phyloP scores from a whole-genome alignment of 2,113 vertebrate genomes.

The Pteruthius melanotis region DNA sequence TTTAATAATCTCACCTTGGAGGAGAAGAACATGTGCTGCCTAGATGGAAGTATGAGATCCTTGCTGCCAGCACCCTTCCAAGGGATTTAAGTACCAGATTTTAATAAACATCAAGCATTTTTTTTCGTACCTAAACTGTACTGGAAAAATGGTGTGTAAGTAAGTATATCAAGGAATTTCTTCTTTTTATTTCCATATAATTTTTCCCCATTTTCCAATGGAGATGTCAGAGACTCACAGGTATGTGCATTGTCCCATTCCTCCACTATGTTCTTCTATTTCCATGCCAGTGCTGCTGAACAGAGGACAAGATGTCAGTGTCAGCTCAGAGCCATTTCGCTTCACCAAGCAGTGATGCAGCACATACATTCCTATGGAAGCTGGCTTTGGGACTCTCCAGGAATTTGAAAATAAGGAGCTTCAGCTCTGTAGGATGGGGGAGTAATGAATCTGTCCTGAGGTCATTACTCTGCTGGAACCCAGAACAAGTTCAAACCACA shows the following conservation, averaged over 20 bases:
- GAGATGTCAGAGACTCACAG: not conserved
- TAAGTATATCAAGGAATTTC: not conserved
- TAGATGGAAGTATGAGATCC: not conserved
- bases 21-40: not conserved
- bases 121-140: not conserved
- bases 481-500: not conserved
- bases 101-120: not conserved
- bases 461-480: not conserved
- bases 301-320: not conserved
- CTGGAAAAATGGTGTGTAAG: not conserved
- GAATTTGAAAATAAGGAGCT: not conserved
- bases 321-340: not conserved
- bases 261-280: not conserved
- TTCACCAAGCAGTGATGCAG: accelerated
- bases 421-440: not conserved
- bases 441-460: not conserved
- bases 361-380: not conserved
- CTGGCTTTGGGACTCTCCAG: not conserved
- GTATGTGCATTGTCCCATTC: not conserved
- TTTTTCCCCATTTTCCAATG: not conserved
- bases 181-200: not conserved
- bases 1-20: not conserved
- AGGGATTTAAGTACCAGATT: not conserved
- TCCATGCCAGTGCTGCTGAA: not conserved
- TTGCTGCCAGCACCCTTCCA: not conserved